Conservation (phyloP, 1,140 invertebrate genomes). For the Drosophila serrata region DNA sequence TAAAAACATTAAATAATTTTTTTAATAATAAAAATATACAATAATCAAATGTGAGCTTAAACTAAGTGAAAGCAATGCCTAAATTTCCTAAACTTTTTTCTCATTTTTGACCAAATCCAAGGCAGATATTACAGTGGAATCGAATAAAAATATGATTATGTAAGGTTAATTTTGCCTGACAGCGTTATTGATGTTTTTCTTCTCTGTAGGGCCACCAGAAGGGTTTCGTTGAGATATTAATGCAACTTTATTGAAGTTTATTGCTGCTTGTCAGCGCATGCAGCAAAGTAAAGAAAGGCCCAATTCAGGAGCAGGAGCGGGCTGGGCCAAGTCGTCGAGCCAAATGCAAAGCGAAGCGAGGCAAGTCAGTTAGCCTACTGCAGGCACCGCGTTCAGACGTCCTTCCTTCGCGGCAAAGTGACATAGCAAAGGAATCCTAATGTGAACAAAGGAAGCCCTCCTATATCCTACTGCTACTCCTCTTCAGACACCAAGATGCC, state of each 20-base stretch:
- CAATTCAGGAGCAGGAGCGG: conserved; percentile 4
- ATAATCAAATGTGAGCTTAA: too few species aligned
- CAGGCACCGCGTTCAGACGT: conserved; percentile 48
- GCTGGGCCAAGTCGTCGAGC: conserved; percentile 19
- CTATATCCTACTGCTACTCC: background rate
- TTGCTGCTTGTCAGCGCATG: conserved; percentile 78
- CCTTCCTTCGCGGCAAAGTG: conserved; percentile 1
- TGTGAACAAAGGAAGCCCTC: background rate
- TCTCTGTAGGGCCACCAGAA: conserved; percentile 19
- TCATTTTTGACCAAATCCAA: too few species aligned
- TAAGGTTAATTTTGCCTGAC: background rate
- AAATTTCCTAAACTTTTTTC: background rate
- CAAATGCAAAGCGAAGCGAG: conserved; percentile 45
- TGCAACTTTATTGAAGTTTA: conserved; percentile 81
- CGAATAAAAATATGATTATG: background rate
- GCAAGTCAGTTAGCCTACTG: conserved; percentile 61
- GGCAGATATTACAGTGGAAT: background rate
- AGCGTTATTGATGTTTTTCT: conserved; percentile 5
- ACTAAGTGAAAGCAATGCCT: too few species aligned
- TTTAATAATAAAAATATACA: too few species aligned
- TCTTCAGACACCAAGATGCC: conserved; percentile 59
- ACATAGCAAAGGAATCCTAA: background rate
- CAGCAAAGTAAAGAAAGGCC: conserved; percentile 53
- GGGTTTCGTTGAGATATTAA: conserved; percentile 72
- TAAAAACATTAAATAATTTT: too few species aligned